Percentiles rank a stretch among this genome's conserved stretches.
phyloP scores from a whole-genome alignment of 2,888 invertebrate genomes.

The Chorisops tibialis region DNA sequence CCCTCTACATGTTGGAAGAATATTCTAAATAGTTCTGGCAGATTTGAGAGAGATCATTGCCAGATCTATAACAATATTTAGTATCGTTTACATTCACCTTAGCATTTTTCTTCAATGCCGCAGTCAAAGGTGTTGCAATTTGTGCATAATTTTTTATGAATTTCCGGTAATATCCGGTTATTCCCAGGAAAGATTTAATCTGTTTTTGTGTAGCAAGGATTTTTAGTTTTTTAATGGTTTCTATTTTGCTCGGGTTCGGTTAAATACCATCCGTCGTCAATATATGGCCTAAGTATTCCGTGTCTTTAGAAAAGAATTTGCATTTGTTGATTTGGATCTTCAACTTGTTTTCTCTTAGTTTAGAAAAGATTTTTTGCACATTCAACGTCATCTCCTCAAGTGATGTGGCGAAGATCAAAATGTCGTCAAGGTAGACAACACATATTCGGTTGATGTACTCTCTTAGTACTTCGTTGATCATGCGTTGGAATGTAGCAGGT shows the following conservation, averaged over 20 bases:
- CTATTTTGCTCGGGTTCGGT: constrained; percentile 14
- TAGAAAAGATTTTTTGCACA: constrained; percentile 35
- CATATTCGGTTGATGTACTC: no score
- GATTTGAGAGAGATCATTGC: no score
- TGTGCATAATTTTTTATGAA: constrained; percentile 23
- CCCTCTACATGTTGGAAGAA: no score
- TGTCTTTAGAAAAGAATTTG: constrained; percentile 8
- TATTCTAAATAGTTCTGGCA: no score
- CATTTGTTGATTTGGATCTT: constrained; percentile 24
- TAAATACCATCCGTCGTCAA: constrained; percentile 9
- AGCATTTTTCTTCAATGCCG: constrained; percentile 1
- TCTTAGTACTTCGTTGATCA: no score
- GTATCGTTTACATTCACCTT: constrained; percentile 14
- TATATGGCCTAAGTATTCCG: constrained; percentile 18
- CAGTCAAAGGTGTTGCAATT: constrained; percentile 2
- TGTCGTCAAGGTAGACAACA: no score
- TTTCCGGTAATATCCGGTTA: constrained; percentile 22
- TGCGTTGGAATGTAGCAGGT: no score
- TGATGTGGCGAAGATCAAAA: constrained; percentile 40
- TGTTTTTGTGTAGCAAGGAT: constrained; percentile 4
- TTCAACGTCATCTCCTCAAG: constrained; percentile 38
- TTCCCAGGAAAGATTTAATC: constrained; percentile 24
- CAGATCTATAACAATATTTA: no score
- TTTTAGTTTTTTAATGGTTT: constrained; percentile 6
- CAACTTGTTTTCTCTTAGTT: constrained; percentile 25